Evolutionary conservation across 2,888 invertebrate genomes (phyloP).

Genomic region (Proisotoma minuta): DNA sequence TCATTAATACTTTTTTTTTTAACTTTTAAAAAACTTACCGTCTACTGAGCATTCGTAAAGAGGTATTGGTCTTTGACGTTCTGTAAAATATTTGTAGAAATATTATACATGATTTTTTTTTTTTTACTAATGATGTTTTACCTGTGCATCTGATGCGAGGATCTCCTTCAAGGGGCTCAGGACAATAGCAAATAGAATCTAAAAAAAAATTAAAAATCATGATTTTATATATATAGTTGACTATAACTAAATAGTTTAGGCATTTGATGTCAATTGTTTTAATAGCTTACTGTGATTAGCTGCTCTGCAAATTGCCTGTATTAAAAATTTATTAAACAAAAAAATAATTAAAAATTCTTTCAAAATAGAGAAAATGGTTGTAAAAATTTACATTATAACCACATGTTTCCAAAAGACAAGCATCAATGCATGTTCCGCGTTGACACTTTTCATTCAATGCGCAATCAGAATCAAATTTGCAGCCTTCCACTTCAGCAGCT

Average conservation of each 20-base stretch:
- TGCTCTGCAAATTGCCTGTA: constrained; percentile 69
- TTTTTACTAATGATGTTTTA: constrained; percentile 30
- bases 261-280: neutral
- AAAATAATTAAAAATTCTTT: constrained; percentile 52
- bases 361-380: neutral
- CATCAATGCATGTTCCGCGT: constrained; percentile 69
- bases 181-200: constrained; percentile 30
- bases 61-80: constrained; percentile 22
- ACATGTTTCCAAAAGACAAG: constrained; percentile 71
- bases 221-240: neutral
- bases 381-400: constrained; percentile 55
- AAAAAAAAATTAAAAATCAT: neutral
- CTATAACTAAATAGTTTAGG: neutral
- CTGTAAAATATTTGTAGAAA: neutral
- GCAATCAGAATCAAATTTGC: constrained; percentile 66
- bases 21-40: too few species aligned
- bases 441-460: constrained; percentile 68
- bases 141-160: constrained; percentile 41
- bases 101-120: neutral
- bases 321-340: neutral
- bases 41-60: constrained; percentile 66
- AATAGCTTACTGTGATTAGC: constrained; percentile 49
- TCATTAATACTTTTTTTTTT: too few species aligned
- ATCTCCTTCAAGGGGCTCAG: constrained; percentile 38
- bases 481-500: constrained; percentile 53